Evolutionary conservation across 2,797 vertebrate genomes (phyloP).

Genomic region (Phataginus tricuspis): DNA sequence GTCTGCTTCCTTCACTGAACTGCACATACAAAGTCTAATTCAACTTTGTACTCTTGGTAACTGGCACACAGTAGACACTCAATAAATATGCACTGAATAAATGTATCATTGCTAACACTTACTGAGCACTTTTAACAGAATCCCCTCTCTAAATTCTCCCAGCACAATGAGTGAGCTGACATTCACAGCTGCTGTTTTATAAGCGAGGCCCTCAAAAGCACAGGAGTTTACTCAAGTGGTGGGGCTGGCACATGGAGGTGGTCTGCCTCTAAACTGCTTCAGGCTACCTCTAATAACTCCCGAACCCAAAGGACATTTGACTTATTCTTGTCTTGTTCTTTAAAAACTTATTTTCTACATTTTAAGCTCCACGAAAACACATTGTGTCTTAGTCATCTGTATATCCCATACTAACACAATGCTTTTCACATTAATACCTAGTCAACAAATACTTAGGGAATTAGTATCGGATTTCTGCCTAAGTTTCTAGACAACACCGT

Average conservation of each 20-base stretch:
- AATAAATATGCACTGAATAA: neutral
- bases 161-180: neutral
- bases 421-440: neutral
- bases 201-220: neutral
- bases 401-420: neutral
- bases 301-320: neutral
- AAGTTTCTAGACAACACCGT: neutral
- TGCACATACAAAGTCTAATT: neutral
- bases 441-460: neutral
- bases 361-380: neutral
- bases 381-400: neutral
- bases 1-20: neutral
- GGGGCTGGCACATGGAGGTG: neutral
- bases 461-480: neutral
- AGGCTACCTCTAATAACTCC: neutral
- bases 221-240: no score
- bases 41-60: neutral
- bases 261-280: no score
- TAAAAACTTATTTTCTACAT: neutral
- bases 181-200: neutral
- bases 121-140: neutral
- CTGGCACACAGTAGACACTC: neutral
- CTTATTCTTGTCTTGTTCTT: neutral
- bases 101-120: neutral
- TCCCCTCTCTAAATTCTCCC: neutral